A percentile compares a stretch with the other conserved stretches of the same genome.
Evolutionary conservation across 2,888 invertebrate genomes (phyloP).

Genomic region (Cosmia trapezina): DNA sequence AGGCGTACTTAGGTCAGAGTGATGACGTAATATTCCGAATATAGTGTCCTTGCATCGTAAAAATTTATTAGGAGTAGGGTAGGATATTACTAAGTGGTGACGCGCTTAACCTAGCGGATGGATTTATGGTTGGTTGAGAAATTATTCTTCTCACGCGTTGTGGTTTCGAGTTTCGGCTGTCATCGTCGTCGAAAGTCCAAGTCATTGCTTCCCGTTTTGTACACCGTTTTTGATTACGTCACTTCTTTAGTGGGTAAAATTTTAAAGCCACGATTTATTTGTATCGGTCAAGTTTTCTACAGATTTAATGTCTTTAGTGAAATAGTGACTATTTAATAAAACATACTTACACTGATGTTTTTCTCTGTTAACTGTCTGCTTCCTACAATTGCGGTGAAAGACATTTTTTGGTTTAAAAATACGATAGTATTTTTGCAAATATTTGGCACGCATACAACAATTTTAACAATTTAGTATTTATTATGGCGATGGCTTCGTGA

Average conservation of each 20-base stretch:
- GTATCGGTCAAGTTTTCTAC: neutral
- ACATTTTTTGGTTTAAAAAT: conserved; percentile 24
- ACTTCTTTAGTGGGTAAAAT: neutral
- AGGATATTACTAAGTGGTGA: neutral
- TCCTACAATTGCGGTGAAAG: neutral
- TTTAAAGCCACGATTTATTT: neutral
- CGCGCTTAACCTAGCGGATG: neutral
- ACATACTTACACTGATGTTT: neutral
- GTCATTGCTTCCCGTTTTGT: conserved; percentile 30
- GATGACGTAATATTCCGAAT: conserved; percentile 50
- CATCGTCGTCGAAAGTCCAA: neutral
- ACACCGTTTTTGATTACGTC: neutral
- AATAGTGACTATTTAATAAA: neutral
- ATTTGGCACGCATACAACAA: conserved; percentile 39
- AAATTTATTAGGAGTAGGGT: conserved; percentile 2
- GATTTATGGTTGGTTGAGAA: neutral
- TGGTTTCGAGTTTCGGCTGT: neutral
- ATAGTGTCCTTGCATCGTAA: conserved; percentile 33
- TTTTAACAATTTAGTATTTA: conserved; percentile 25
- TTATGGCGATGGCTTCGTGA: neutral
- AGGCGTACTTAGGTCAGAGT: conserved; percentile 27
- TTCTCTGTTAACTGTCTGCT: neutral
- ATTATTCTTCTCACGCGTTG: conserved; percentile 29
- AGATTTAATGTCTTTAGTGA: neutral
- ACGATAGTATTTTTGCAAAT: conserved; percentile 24